A percentile compares a stretch with the other conserved stretches of the same genome.
Evolutionary conservation across 2,888 invertebrate species (phyloP).

Genomic region (Luperina testacea): DNA sequence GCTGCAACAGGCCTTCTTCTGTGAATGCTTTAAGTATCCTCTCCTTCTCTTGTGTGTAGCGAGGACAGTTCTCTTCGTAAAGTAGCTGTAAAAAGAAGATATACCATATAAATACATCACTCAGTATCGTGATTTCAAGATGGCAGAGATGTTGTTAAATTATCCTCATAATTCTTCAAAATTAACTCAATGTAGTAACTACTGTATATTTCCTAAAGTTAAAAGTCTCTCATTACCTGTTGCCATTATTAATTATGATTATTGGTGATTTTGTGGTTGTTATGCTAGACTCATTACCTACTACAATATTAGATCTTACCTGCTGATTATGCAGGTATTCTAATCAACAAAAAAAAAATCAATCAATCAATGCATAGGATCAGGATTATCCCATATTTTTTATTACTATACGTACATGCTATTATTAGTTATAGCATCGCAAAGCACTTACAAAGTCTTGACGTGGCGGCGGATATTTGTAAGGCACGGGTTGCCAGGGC

Average conservation of each 20-base stretch:
- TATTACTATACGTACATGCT: not conserved
- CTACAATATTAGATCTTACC: no score
- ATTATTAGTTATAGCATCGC: not conserved
- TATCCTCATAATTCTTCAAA: not conserved
- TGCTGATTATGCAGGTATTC: not conserved
- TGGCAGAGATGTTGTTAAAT: not conserved
- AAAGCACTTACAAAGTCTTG: constrained; percentile 82
- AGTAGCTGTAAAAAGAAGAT: constrained; percentile 77
- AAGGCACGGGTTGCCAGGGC: constrained; percentile 92
- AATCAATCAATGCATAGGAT: not conserved
- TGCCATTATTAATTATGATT: no score
- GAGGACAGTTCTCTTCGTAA: constrained; percentile 87
- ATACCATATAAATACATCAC: not conserved
- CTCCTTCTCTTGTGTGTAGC: constrained; percentile 85
- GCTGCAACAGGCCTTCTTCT: constrained; percentile 82
- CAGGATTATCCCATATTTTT: not conserved
- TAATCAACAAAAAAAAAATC: not conserved
- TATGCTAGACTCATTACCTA: no score
- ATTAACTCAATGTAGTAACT: not conserved
- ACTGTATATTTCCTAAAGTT: not conserved
- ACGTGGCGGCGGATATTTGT: constrained; percentile 81
- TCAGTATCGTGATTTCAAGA: not conserved
- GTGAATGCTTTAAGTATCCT: constrained; percentile 82
- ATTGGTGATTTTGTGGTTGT: no score
- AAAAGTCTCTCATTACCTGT: not conserved